Conservation (phyloP, 64 coral and sea anemone genomes). For the Montipora cactus region DNA sequence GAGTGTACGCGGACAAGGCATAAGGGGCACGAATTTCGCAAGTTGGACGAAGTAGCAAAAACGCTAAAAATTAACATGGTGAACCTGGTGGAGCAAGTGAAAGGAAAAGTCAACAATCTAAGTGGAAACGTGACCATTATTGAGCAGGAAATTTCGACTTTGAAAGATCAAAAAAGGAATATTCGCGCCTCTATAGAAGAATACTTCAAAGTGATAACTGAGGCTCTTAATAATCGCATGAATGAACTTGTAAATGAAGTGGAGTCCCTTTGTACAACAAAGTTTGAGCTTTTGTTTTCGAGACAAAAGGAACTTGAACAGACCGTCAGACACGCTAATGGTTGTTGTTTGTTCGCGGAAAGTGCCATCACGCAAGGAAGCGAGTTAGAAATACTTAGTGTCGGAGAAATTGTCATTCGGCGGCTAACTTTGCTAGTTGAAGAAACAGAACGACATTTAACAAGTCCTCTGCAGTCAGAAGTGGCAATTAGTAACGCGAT, state of each 20-base stretch:
- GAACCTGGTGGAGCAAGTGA: slow-evolving; percentile 49
- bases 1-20: slow-evolving; percentile 37
- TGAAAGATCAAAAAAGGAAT: slow-evolving; percentile 40
- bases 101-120: slow-evolving; percentile 36
- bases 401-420: slow-evolving; percentile 45
- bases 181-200: slow-evolving; percentile 54
- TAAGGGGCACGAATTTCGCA: slow-evolving; percentile 29
- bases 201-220: slow-evolving; percentile 69
- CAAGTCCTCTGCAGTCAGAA: not conserved
- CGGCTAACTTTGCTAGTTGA: slow-evolving; percentile 34
- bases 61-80: slow-evolving; percentile 58
- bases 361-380: slow-evolving; percentile 37
- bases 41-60: slow-evolving; percentile 11
- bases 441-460: slow-evolving; percentile 14
- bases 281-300: slow-evolving; percentile 59
- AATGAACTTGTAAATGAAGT: slow-evolving; percentile 61
- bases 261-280: slow-evolving; percentile 27
- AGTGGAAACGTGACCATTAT: not conserved
- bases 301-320: slow-evolving; percentile 45
- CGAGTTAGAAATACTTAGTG: slow-evolving; percentile 59
- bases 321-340: slow-evolving; percentile 23
- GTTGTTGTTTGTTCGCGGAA: slow-evolving; percentile 66
- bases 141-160: slow-evolving; percentile 50
- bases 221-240: slow-evolving; percentile 69
- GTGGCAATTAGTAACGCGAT: not conserved